Base-by-base conservation (phyloP, 2,888 invertebrate species). In the Ecliptopera silaceata region DNA sequence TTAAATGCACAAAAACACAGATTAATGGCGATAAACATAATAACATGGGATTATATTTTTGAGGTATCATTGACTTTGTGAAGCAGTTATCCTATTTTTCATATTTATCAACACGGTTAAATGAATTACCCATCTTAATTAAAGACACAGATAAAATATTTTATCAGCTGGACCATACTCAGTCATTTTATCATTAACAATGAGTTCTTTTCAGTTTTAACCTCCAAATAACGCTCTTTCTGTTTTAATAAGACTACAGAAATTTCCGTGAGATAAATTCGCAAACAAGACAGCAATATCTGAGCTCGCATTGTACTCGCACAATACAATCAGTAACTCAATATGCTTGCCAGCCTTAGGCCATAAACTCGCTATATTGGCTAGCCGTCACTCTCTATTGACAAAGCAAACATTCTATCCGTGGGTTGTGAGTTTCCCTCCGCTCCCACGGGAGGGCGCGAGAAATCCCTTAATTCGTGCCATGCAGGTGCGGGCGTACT, bases 371-470 rank as follows among this genome's bases (percentile, higher is more conserved):
- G 59, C 64, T 63, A 72, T 78, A 79, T 82, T 78, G 79, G 77
- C 71, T 75, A 59, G 73, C 77, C 74, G 71, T 79, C 85, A 88
- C 86, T 85, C 75, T 64, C 68, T 88, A 89, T 89, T 86, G 87
- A 85, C 86, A 75, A 77, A 81, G 75, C 74, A 86, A 88, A 87
- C 84, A 83, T 77, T 75, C 77, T 74, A 71, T 74, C 76, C 74
- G 68, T 71, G 68, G 67, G 70, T 68, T 74, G 69, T 56, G 65
- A 38, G 43, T 58, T 64, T 68, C 77, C 76, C 80, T 79, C 72
- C 77, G 80, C 69, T 90, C 90, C 88, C 90, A 90, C 89, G 90
- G 86, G 90, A 88, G 89, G 90, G 90, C 86, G 90, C 88, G 87
- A 89, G 85, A 90, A 88, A 90, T 90, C 90, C 89, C 84, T 82